A percentile compares a stretch with the other conserved stretches of the same genome.
Conservation (phyloP, 2,888 invertebrate genomes). For the Geotrupes spiniger region DNA sequence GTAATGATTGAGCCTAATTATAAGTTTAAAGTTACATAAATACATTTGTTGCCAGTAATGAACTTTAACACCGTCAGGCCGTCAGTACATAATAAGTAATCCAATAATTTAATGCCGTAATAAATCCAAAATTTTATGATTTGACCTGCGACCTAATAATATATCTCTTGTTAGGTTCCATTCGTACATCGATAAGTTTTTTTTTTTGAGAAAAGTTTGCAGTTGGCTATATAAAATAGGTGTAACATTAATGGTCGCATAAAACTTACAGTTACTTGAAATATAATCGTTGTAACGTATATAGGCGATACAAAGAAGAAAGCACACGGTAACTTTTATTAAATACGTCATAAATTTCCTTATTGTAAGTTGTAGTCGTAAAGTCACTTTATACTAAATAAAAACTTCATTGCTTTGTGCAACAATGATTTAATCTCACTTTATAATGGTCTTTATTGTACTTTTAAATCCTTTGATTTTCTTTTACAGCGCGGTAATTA, state of each 20-base stretch:
- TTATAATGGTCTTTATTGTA: conserved; percentile 15
- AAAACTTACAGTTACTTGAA: conserved; percentile 19
- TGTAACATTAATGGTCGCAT: conserved; percentile 15
- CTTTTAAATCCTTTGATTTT: conserved; percentile 15
- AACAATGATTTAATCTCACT: conserved; percentile 24
- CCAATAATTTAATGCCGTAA: no score
- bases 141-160: no score
- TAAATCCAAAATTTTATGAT: no score
- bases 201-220: not conserved
- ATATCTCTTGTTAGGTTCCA: no score
- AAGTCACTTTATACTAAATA: conserved; percentile 22
- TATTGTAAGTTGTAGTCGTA: conserved; percentile 22
- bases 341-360: conserved; percentile 29
- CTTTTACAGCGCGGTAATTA: conserved; percentile 1
- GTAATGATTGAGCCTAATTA: no score
- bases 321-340: conserved; percentile 24
- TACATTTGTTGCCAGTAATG: no score
- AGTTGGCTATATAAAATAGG: conserved; percentile 13
- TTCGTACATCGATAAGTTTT: no score
- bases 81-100: no score
- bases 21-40: no score
- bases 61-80: no score
- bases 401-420: conserved; percentile 24
- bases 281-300: conserved; percentile 8
- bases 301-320: conserved; percentile 13